These are phyloP conservation scores for Bradypus variegatus DNA, from an alignment of 2,797 vertebrate species.

Conservation along the genomic window DNA sequence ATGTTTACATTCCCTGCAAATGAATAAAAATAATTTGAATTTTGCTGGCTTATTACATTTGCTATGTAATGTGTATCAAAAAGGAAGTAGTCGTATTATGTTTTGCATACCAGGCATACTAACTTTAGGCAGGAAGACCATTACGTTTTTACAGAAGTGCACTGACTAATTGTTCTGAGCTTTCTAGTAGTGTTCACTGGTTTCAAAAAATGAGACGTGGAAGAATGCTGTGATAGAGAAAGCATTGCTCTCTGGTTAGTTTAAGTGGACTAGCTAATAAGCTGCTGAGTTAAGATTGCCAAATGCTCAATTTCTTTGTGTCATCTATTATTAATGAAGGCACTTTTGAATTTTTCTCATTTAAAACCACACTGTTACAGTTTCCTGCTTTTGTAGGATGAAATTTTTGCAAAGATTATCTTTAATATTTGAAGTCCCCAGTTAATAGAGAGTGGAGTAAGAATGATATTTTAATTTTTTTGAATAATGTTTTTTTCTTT, in stretches of 20 bases:
- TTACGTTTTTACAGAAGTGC: slow-evolving; percentile 26
- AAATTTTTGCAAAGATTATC: slow-evolving; percentile 33
- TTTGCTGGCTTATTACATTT: slow-evolving; percentile 15
- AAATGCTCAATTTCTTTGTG: background rate
- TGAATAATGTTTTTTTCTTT: background rate
- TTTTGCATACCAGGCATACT: slow-evolving; percentile 24
- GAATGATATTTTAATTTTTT: slow-evolving; percentile 1
- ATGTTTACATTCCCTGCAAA: background rate
- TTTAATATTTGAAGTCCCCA: slow-evolving; percentile 18
- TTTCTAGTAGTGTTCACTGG: slow-evolving; percentile 4
- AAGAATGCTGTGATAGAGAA: background rate
- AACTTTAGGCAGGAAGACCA: slow-evolving; percentile 17
- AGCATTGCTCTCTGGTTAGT: background rate
- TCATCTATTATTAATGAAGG: slow-evolving; percentile 33
- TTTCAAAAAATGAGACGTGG: slow-evolving; percentile 32
- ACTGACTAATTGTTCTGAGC: slow-evolving; percentile 45
- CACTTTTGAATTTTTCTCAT: slow-evolving; percentile 44
- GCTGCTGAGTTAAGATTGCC: background rate
- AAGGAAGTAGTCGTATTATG: slow-evolving; percentile 38
- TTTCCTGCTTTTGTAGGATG: slow-evolving; percentile 6
- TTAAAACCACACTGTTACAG: slow-evolving; percentile 19
- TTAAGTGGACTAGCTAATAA: background rate
- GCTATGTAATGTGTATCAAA: slow-evolving; percentile 41
- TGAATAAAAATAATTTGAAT: background rate
- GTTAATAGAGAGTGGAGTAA: background rate